phyloP scores from a whole-genome alignment of 2,113 vertebrate species.

The Paraplagusia blochii region DNA sequence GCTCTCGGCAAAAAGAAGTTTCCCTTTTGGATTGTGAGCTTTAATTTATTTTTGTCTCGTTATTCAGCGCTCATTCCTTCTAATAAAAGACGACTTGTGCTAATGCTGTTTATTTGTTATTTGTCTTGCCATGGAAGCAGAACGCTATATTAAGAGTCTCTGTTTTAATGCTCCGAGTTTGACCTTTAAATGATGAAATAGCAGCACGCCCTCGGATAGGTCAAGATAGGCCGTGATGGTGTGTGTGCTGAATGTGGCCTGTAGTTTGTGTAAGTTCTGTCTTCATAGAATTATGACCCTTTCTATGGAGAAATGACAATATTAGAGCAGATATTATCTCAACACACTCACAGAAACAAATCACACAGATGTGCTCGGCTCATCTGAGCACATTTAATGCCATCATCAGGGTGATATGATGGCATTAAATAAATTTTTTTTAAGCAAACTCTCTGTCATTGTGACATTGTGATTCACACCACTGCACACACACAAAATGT shows the following conservation, averaged over 20 bases:
- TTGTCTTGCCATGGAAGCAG: background rate
- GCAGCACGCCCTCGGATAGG: conserved; percentile 2
- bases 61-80: too few species aligned
- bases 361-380: too few species aligned
- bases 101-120: background rate
- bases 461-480: too few species aligned
- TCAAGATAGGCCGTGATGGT: background rate
- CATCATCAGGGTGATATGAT: too few species aligned
- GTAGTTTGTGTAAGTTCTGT: background rate
- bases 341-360: background rate
- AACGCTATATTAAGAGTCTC: background rate
- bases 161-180: background rate
- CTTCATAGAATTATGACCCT: conserved; percentile 29
- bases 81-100: background rate
- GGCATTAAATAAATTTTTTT: too few species aligned
- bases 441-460: too few species aligned
- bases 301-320: conserved; percentile 21
- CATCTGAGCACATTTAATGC: too few species aligned
- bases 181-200: conserved; percentile 14
- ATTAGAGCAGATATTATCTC: conserved; percentile 4
- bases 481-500: too few species aligned
- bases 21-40: too few species aligned
- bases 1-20: too few species aligned
- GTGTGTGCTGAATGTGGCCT: background rate
- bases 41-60: too few species aligned